phyloP scores from a whole-genome alignment of 2,888 invertebrate genomes.

The Campoplex nolae region DNA sequence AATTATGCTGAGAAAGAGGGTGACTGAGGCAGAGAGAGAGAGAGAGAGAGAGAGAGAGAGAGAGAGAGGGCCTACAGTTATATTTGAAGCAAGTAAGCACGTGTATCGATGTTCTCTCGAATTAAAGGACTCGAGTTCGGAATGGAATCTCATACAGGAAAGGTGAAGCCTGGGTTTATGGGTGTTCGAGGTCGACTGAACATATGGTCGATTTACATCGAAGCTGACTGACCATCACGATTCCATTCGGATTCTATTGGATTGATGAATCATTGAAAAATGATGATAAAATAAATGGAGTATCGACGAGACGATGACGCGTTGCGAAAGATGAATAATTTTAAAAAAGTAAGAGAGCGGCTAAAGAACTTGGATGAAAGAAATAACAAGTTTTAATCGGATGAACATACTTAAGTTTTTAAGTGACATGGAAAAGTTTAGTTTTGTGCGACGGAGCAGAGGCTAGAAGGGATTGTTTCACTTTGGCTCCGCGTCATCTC shows the following conservation, averaged over 20 bases:
- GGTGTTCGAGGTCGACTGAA: background rate
- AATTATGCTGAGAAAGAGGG: conserved; percentile 16
- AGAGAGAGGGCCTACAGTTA: background rate
- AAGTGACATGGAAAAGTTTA: background rate
- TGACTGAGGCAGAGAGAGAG: background rate
- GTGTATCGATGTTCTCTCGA: background rate
- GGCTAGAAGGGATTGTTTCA: background rate
- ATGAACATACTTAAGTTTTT: background rate
- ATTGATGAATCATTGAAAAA: too few species aligned
- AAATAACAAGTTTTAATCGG: too few species aligned
- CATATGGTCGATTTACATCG: background rate
- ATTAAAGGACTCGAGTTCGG: background rate
- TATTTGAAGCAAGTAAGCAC: background rate
- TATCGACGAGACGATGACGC: too few species aligned
- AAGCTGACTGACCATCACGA: background rate
- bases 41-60: background rate
- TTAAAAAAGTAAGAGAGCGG: too few species aligned
- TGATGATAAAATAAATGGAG: too few species aligned
- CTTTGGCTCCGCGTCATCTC: background rate
- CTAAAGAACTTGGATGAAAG: too few species aligned
- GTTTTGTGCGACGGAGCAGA: background rate
- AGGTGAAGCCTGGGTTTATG: background rate
- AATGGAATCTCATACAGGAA: background rate
- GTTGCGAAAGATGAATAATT: too few species aligned
- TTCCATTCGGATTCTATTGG: too few species aligned